Conservation (phyloP, 1,140 invertebrate genomes). For the Zaprionus ghesquierei region DNA sequence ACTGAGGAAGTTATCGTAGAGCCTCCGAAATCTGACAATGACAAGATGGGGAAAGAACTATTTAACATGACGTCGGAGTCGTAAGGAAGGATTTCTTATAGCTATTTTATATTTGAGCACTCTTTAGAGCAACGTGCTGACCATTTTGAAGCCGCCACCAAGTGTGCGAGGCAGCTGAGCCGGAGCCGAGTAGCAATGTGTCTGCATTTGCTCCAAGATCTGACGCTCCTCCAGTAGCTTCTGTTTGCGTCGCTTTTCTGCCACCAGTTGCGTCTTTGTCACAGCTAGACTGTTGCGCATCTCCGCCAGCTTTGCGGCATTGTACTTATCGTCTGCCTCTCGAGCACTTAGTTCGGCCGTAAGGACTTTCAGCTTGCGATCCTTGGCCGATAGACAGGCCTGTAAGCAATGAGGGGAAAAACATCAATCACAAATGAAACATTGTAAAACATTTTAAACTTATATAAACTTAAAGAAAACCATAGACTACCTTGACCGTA, state of each 20-base stretch:
- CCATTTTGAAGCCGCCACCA: constrained; percentile 74
- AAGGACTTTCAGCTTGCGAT: constrained; percentile 76
- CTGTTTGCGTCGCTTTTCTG: constrained; percentile 78
- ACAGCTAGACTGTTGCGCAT: constrained; percentile 55
- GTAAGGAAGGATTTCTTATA: neutral
- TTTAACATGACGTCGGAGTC: neutral
- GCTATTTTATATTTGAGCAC: neutral
- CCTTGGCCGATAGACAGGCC: constrained; percentile 67
- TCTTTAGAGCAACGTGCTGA: constrained; percentile 52
- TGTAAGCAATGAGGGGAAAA: neutral
- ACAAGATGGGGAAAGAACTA: neutral
- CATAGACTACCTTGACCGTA: constrained; percentile 52
- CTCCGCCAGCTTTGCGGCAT: constrained; percentile 61
- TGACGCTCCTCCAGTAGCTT: constrained; percentile 74
- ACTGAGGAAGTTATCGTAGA: neutral
- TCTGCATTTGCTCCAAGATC: constrained; percentile 69
- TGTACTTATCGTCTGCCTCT: constrained; percentile 62
- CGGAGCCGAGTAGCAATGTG: constrained; percentile 75
- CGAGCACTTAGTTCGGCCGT: constrained; percentile 68
- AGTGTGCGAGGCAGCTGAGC: constrained; percentile 60
- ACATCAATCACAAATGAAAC: neutral
- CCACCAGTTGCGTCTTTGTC: constrained; percentile 70
- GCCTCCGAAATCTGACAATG: neutral
- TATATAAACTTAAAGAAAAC: neutral
- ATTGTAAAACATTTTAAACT: constrained; percentile 6